phyloP scores from a whole-genome alignment of 2,888 invertebrate species.

The Andrena praecox region DNA sequence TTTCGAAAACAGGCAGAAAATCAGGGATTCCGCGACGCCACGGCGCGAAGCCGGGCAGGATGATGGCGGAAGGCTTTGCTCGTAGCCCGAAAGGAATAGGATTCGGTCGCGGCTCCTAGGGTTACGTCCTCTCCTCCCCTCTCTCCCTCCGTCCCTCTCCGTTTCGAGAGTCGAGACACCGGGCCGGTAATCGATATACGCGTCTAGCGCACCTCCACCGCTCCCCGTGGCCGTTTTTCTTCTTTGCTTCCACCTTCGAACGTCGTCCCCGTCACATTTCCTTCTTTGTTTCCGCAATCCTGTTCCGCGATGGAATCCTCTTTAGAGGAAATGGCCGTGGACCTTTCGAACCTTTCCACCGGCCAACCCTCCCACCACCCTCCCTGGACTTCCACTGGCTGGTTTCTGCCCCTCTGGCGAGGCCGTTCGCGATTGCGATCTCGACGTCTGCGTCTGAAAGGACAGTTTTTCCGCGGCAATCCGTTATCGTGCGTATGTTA shows the following conservation, averaged over 20 bases:
- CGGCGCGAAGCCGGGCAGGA: conserved; percentile 45
- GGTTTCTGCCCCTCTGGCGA: conserved; percentile 39
- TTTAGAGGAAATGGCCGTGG: conserved; percentile 62
- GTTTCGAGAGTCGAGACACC: conserved; percentile 63
- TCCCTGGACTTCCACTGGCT: conserved; percentile 5
- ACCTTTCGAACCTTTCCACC: conserved; percentile 59
- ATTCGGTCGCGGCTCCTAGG: conserved; percentile 61
- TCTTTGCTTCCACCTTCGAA: conserved; percentile 51
- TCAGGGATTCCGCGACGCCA: conserved; percentile 60
- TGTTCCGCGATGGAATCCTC: conserved; percentile 67
- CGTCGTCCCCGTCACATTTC: conserved; percentile 57
- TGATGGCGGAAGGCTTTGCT: conserved; percentile 74
- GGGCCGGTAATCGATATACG: conserved; percentile 75
- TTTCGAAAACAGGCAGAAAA: conserved; percentile 67
- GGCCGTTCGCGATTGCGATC: conserved; percentile 66
- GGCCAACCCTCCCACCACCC: conserved; percentile 13
- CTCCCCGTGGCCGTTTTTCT: conserved; percentile 36
- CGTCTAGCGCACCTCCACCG: conserved; percentile 63
- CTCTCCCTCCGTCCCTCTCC: conserved; percentile 9
- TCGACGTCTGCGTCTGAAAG: conserved; percentile 65
- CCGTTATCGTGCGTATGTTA: conserved; percentile 60
- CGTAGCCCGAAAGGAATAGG: conserved; percentile 71
- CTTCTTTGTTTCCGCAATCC: conserved; percentile 69
- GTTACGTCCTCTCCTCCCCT: conserved; percentile 53
- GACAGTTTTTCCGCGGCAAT: conserved; percentile 54